Evolutionary conservation across 1,140 invertebrate species (phyloP), one percentile per base, ranked within the genome.

Genomic region (Mamestra configurata): DNA sequence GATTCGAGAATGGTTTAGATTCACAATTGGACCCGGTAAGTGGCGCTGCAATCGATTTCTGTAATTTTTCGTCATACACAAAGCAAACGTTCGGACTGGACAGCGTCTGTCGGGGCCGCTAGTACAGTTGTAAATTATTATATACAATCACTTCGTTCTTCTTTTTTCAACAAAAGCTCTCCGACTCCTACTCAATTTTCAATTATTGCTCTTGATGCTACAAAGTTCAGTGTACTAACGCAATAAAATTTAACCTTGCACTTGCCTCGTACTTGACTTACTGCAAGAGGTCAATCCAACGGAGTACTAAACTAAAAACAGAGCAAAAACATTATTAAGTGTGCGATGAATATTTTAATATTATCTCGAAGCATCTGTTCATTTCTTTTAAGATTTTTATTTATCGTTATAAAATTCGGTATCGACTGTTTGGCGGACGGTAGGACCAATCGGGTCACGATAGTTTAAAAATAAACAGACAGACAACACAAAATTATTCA

Each of bases 171-270:
- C n/a, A n/a, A n/a, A n/a, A n/a, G n/a, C n/a, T n/a, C n/a, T n/a
- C n/a, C n/a, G n/a, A n/a, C n/a, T n/a, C n/a, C n/a, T n/a, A n/a
- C n/a, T n/a, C n/a, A n/a, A n/a, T n/a, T n/a, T n/a, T n/a, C n/a
- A n/a, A n/a, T n/a, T n/a, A n/a, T n/a, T n/a, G 8, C 6, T 24
- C 18, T 22, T 22, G 0, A 27, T 11, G 5, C 22, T 13, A 27
- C 53, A 57, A 53, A 27, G 22, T 57, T 57, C 22, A 5, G 51
- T 31, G 27, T n/a, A 3, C 18, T 64, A 37, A 37, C 4, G 59
- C 59, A 37, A n/a, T 64, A 64, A 64, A 64, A 64, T 64, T 20
- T 20, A 40, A 64, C 59, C 59, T 64, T 64, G 59, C 35, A 40
- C 59, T 40, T 64, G 31, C 10, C 59, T 20, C 57, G 15, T 18